Evolutionary conservation across 2,797 vertebrate species (phyloP).

Genomic region (Karalla daura): DNA sequence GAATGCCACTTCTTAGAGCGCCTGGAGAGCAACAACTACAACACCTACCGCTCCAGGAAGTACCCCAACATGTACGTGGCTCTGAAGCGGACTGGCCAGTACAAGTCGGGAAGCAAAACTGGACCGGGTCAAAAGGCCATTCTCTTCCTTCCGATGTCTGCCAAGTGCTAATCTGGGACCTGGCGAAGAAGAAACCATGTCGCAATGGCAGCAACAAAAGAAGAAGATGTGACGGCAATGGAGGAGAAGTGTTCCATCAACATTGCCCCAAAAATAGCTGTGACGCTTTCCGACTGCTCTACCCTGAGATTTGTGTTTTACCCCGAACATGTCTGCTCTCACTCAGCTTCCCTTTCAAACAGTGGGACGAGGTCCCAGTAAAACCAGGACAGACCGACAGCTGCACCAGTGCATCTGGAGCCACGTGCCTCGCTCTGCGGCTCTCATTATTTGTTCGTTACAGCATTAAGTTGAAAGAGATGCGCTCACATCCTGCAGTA

Average conservation of each 20-base stretch:
- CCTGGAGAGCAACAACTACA: conserved; percentile 98
- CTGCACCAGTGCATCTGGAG: conserved; percentile 14
- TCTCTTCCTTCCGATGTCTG: conserved; percentile 97
- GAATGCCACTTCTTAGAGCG: conserved; percentile 97
- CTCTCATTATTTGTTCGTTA: neutral
- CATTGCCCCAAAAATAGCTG: conserved; percentile 65
- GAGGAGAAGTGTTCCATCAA: conserved; percentile 39
- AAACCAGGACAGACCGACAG: conserved; percentile 13
- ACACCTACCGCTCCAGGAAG: conserved; percentile 97
- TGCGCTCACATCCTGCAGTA: neutral
- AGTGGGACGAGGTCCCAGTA: conserved; percentile 5
- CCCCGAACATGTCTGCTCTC: conserved; percentile 34
- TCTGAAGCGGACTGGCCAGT: conserved; percentile 95
- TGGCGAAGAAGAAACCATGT: neutral
- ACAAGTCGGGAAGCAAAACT: conserved; percentile 94
- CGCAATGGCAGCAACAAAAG: conserved; percentile 20
- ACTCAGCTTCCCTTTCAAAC: conserved; percentile 43
- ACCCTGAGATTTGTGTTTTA: conserved; percentile 20
- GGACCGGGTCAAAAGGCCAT: conserved; percentile 98
- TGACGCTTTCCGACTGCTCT: conserved; percentile 57
- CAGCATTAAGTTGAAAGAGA: neutral
- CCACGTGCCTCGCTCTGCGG: conserved; percentile 17
- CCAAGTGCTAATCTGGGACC: conserved; percentile 85
- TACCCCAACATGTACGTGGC: conserved; percentile 97
- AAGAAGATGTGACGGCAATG: conserved; percentile 69